Base-by-base conservation (phyloP, 1,140 invertebrate species). In the Pseudomyrmex sp. region DNA sequence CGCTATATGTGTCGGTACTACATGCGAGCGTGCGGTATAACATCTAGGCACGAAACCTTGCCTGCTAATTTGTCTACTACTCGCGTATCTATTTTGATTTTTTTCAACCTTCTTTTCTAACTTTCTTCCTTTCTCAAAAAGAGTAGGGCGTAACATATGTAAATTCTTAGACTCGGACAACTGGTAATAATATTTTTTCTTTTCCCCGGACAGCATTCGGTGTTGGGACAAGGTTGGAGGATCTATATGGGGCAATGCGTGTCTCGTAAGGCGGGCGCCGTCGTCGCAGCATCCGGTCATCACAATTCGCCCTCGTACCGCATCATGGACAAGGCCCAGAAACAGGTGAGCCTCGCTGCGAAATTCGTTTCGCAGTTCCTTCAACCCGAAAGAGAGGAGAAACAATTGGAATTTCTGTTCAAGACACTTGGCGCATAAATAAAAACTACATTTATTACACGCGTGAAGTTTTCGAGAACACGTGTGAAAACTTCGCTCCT, bases 181-280 rank as follows among this genome's bases (percentile, higher is more conserved):
- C 20, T 75, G 48, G 65, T 8, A 5, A 2, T 23, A 3, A 50
- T 0, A 18, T 12, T 35, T 12, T 13, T 46, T 20, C 23, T 10
- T 13, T 2, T 20, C 10, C 26, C 26, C 26, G 26, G 18, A 75
- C 66, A 80, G 76, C n/a, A 48, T 80, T 59, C 66, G 76, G 88
- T 87, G 89, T 74, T 91, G 89, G 88, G 85, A 90, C 85, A 85
- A 93, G 89, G 91, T 93, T 91, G 91, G 91, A 65, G 74, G 74
- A 92, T 93, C 93, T 94, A 94, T 93, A 94, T 94, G 94, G 94
- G 94, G 94, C 94, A 94, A 94, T 94, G 94, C 94, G 94, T 94
- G 90, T 94, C 94, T 91, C 93, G 93, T 94, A 94, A 94, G 92
- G 93, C 93, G 92, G 93, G 93, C 90, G 93, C 93, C 91, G 94